Conservation (phyloP, 1,140 invertebrate species). For the Bombus affinis region DNA sequence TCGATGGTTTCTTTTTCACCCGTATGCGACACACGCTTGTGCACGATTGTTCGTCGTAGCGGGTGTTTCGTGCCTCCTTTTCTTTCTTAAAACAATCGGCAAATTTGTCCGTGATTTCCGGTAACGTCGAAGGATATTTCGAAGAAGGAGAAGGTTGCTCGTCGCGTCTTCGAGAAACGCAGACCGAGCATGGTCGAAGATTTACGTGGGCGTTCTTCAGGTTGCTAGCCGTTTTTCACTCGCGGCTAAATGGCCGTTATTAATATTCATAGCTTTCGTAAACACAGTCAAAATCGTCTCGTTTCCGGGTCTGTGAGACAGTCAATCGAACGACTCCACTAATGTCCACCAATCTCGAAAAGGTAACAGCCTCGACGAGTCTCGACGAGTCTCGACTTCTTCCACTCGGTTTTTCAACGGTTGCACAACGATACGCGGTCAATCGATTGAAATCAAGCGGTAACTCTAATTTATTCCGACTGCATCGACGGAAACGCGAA, state of each 20-base stretch:
- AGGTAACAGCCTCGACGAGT: neutral
- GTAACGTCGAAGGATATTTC: neutral
- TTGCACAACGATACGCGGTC: conserved; percentile 14
- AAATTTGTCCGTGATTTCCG: neutral
- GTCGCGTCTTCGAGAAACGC: neutral
- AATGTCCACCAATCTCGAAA: neutral
- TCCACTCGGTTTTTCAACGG: neutral
- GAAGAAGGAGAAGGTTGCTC: neutral
- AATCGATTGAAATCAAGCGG: conserved; percentile 8
- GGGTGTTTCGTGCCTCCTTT: neutral
- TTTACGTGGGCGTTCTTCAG: conserved; percentile 31
- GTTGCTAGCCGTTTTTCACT: neutral
- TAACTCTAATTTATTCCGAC: conserved; percentile 33
- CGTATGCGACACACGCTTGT: neutral
- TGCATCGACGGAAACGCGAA: conserved; percentile 18
- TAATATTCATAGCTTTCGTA: conserved; percentile 46
- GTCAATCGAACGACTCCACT: neutral
- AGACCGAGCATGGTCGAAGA: conserved; percentile 13
- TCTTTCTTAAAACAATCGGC: neutral
- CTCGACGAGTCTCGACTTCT: neutral
- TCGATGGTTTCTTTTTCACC: neutral
- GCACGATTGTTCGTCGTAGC: neutral
- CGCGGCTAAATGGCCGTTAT: conserved; percentile 14
- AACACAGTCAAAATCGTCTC: conserved; percentile 1
- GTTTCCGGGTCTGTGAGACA: conserved; percentile 23